phyloP scores from a whole-genome alignment of 2,797 vertebrate species.

The Sternotherus odoratus region DNA sequence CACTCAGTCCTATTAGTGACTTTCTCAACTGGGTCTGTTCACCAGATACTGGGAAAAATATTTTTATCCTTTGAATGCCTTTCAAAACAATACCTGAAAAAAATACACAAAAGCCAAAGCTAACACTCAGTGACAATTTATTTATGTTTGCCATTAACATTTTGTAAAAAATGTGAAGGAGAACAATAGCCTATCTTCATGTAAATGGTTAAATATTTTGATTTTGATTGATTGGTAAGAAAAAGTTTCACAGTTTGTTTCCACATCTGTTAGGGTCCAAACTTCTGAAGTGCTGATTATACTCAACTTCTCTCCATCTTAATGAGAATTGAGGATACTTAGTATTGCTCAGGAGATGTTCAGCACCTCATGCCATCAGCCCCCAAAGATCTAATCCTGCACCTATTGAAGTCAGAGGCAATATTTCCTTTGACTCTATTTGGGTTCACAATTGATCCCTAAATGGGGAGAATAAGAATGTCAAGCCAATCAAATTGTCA shows the following conservation, averaged over 20 bases:
- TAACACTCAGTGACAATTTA: not conserved
- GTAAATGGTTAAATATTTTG: not conserved
- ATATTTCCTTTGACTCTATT: not conserved
- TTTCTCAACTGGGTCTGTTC: not conserved
- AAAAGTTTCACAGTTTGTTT: not conserved
- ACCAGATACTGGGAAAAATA: slow-evolving; percentile 42
- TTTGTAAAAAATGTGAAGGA: not conserved
- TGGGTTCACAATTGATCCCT: not conserved
- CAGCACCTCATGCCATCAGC: not conserved
- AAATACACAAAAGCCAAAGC: not conserved
- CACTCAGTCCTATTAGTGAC: not conserved
- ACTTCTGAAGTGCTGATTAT: not conserved
- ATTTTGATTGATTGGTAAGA: not conserved
- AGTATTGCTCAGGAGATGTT: not conserved
- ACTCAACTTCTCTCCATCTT: not conserved
- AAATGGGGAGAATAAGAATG: not conserved
- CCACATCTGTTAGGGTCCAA: not conserved
- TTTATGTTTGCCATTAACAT: accelerated
- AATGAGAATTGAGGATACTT: not conserved
- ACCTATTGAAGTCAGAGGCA: not conserved
- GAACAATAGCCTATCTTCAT: accelerated
- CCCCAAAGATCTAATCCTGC: not conserved
- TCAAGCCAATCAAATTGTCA: not conserved
- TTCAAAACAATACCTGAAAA: not conserved
- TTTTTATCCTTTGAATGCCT: not conserved